Percentiles rank a stretch among this genome's conserved stretches.
phyloP scores from a whole-genome alignment of 2,888 invertebrate species.

The Tenthredo amoena region DNA sequence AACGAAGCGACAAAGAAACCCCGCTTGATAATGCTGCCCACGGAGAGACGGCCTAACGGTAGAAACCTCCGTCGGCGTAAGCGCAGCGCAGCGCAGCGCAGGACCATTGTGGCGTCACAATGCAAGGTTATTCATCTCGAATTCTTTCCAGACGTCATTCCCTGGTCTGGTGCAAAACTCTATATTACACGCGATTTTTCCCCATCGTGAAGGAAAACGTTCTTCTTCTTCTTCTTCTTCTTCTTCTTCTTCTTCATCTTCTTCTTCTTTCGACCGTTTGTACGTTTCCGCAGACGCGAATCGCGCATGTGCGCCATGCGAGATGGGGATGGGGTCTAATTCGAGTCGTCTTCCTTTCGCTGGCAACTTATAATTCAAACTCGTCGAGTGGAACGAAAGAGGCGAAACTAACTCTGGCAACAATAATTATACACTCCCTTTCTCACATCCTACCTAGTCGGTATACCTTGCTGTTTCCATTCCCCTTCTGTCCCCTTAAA shows the following conservation, averaged over 20 bases:
- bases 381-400: constrained; percentile 75
- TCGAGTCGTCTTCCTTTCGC: constrained; percentile 59
- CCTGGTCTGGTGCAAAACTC: background rate
- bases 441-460: constrained; percentile 28
- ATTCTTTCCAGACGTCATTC: constrained; percentile 68
- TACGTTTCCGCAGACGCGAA: no score
- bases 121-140: constrained; percentile 77
- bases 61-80: constrained; percentile 55
- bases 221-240: no score
- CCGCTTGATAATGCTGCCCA: constrained; percentile 69
- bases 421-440: constrained; percentile 77
- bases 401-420: constrained; percentile 61
- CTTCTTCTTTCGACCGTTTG: no score
- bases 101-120: constrained; percentile 74
- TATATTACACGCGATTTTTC: background rate
- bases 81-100: constrained; percentile 8
- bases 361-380: constrained; percentile 77
- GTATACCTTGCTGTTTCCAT: constrained; percentile 36
- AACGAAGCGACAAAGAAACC: constrained; percentile 22
- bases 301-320: background rate
- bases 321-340: constrained; percentile 6
- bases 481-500: constrained; percentile 71
- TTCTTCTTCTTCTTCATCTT: no score
- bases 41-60: constrained; percentile 74
- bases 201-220: no score